Percentiles rank a stretch among this genome's conserved stretches.
phyloP scores from a whole-genome alignment of 2,888 invertebrate genomes.

The Bhutanitis thaidina region DNA sequence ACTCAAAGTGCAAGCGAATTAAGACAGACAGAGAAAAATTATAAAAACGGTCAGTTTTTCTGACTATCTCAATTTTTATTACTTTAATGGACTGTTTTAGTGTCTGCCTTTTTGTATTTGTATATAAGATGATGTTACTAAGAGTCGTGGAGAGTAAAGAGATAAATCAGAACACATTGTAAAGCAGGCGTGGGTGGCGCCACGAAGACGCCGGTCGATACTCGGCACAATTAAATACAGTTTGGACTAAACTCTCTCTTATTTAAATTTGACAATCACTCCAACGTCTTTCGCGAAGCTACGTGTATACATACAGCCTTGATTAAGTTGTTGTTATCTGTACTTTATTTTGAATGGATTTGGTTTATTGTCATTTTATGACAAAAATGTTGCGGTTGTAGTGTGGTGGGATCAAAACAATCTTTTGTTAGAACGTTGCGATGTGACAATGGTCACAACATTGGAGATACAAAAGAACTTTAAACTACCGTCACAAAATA shows the following conservation, averaged over 20 bases:
- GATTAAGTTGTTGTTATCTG: neutral
- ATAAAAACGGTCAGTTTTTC: neutral
- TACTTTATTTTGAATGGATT: neutral
- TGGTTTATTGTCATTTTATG: too few species aligned
- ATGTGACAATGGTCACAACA: too few species aligned
- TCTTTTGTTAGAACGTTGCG: too few species aligned
- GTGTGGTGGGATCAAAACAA: too few species aligned
- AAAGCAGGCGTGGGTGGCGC: conserved; percentile 16
- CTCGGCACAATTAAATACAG: neutral
- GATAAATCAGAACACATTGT: conserved; percentile 13
- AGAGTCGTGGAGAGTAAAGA: neutral
- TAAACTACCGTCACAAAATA: too few species aligned
- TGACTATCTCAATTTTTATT: neutral
- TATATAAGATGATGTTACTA: neutral
- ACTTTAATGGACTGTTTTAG: conserved; percentile 8
- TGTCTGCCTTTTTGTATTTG: neutral
- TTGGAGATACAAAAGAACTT: too few species aligned
- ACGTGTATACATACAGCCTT: neutral
- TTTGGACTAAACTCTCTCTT: conserved; percentile 5
- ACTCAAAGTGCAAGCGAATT: too few species aligned
- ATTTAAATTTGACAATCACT: conserved; percentile 5
- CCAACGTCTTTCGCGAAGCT: neutral
- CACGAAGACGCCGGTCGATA: conserved; percentile 19
- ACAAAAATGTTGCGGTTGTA: too few species aligned
- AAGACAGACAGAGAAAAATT: neutral